phyloP scores from a whole-genome alignment of 2,888 invertebrate genomes.

The Aphrophora alni region DNA sequence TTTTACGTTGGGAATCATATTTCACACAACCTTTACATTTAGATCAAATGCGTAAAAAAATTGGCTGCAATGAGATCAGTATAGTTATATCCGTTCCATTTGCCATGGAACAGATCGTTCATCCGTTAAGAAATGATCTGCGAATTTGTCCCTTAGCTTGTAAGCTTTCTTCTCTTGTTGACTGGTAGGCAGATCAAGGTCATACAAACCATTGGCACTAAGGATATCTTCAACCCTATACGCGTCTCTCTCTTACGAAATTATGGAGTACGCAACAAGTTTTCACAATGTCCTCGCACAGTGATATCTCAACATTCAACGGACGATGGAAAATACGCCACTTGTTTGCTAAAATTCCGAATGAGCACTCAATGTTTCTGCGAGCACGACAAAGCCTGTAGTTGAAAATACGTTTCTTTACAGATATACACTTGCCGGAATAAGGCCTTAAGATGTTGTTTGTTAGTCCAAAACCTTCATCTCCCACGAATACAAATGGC shows the following conservation, averaged over 20 bases:
- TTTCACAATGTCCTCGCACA: not conserved
- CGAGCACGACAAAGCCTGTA: no score
- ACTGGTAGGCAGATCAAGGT: constrained; percentile 28
- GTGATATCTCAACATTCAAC: constrained; percentile 46
- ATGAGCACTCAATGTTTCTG: no score
- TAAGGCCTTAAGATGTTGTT: constrained; percentile 39
- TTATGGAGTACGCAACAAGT: no score
- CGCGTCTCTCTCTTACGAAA: no score
- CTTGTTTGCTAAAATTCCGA: no score
- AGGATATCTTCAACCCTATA: not conserved
- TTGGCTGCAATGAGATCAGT: no score
- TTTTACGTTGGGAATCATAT: no score
- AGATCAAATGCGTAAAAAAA: no score
- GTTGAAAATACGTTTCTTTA: no score
- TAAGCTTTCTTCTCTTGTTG: constrained; percentile 29
- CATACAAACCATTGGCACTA: constrained; percentile 38
- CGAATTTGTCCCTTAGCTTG: constrained; percentile 40
- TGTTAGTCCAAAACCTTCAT: constrained; percentile 43
- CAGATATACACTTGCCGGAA: no score
- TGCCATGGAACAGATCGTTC: constrained; percentile 43
- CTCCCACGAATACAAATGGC: constrained; percentile 44
- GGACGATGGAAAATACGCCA: no score
- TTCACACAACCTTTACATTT: no score
- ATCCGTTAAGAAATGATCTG: constrained; percentile 38
- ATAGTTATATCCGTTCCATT: constrained; percentile 42